Percentiles rank a stretch among this genome's conserved stretches.
Evolutionary conservation across 2,113 vertebrate genomes (phyloP).

Genomic region (Damaliscus lunatus): DNA sequence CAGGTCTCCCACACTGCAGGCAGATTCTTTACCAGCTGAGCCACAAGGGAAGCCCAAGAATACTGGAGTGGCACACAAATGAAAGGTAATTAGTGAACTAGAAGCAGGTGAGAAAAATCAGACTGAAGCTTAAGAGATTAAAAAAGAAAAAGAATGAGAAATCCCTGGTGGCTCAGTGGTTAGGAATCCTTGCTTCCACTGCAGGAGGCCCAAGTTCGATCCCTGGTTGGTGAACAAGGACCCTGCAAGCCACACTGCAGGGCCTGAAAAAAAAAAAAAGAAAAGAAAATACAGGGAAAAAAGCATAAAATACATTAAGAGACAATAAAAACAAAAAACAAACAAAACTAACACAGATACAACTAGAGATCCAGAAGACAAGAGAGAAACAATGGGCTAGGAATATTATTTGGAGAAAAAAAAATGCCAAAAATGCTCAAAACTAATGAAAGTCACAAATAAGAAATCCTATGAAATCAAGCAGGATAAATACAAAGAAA

Average conservation of each 20-base stretch:
- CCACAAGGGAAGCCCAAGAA: neutral
- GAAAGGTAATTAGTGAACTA: neutral
- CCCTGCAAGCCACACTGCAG: neutral
- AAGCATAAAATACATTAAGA: neutral
- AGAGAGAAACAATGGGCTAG: neutral
- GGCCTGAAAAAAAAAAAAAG: neutral
- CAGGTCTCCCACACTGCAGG: neutral
- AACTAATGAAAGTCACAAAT: neutral
- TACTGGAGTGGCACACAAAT: neutral
- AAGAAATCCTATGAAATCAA: neutral
- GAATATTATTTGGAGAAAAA: neutral
- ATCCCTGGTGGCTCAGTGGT: neutral
- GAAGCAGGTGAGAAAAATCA: neutral
- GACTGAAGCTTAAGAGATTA: neutral
- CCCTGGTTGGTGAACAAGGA: neutral
- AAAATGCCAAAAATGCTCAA: neutral
- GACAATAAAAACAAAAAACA: neutral
- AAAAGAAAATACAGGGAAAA: neutral
- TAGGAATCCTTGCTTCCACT: neutral
- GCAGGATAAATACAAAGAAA: neutral
- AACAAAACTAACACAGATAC: neutral
- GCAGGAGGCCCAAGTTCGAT: neutral
- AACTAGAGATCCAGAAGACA: neutral
- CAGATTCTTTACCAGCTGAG: neutral
- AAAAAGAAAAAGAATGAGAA: neutral